phyloP scores from a whole-genome alignment of 2,113 vertebrate species.

The Strix aluco region DNA sequence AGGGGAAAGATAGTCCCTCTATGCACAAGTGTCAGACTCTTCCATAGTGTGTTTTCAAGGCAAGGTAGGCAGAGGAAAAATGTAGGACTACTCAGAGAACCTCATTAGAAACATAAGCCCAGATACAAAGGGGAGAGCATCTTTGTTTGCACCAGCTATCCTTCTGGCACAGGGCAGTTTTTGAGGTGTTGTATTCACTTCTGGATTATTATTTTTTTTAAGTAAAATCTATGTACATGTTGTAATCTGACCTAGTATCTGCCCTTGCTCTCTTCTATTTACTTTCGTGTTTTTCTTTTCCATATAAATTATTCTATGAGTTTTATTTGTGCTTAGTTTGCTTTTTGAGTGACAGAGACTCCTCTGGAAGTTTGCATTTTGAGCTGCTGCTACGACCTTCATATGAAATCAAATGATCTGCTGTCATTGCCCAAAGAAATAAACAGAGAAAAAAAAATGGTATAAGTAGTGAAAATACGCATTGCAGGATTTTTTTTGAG shows the following conservation, averaged over 20 bases:
- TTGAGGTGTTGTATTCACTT: neutral
- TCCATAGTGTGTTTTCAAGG: neutral
- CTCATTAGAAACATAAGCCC: neutral
- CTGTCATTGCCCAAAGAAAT: neutral
- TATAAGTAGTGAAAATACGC: neutral
- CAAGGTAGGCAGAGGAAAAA: neutral
- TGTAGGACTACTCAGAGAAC: neutral
- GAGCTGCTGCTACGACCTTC: neutral
- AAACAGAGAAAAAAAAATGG: neutral
- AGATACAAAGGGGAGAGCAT: neutral
- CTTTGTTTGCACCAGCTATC: neutral
- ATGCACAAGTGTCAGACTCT: neutral
- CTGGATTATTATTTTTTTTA: neutral
- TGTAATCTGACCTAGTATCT: neutral
- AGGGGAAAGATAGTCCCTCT: neutral
- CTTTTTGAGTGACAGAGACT: neutral
- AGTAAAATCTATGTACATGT: neutral
- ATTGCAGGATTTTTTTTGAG: neutral
- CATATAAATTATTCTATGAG: neutral
- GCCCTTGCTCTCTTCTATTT: neutral
- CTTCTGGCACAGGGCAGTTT: neutral
- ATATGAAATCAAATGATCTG: neutral
- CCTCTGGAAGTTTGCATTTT: neutral
- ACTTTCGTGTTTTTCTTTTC: neutral
- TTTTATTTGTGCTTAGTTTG: neutral